These are phyloP conservation scores for cat (Felis catus) DNA, from an alignment of 2,113 vertebrate species.

Conservation along the genomic window F.catus_Fca126_mat1.0 CM031414.1:109852501-109853000, in stretches of 20 bases:
- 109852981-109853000: not conserved
- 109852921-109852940: constrained; percentile 45
- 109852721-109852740: constrained; percentile 51
- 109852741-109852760: constrained; percentile 57
- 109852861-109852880: constrained; percentile 64
- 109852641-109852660: not conserved
- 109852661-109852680: not conserved
- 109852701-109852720: constrained; percentile 37
- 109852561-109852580: constrained; percentile 37
- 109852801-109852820: constrained; percentile 64
- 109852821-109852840: constrained; percentile 65
- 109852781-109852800: constrained; percentile 61
- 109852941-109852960: not conserved
- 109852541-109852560: not conserved
- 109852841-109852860: constrained; percentile 72
- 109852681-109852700: not conserved
- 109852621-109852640: not conserved
- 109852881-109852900: constrained; percentile 70
- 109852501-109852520: not conserved
- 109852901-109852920: constrained; percentile 56
- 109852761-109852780: constrained; percentile 58
- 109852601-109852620: not conserved
- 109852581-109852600: not conserved
- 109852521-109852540: not conserved
- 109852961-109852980: not conserved